These are phyloP conservation scores for Polyodon spathula DNA, from an alignment of 2,113 vertebrate species.

Conservation along the genomic window DNA sequence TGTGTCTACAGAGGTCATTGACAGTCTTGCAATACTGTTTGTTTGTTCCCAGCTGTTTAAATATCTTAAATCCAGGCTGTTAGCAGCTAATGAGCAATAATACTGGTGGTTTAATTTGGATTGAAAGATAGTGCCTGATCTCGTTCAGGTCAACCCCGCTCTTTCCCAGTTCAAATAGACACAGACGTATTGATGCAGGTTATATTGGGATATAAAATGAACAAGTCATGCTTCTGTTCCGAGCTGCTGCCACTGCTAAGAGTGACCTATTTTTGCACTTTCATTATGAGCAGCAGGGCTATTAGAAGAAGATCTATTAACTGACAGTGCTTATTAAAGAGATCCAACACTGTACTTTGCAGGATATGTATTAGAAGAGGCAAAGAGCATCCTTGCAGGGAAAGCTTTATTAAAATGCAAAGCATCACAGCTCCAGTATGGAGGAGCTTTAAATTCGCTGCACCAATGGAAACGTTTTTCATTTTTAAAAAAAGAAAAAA, in stretches of 20 bases:
- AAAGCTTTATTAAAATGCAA: slow-evolving; percentile 14
- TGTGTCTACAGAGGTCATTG: too few species aligned
- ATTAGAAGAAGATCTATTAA: slow-evolving; percentile 9
- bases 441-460: neutral
- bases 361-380: slow-evolving; percentile 9
- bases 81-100: too few species aligned
- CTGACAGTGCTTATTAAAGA: slow-evolving; percentile 9
- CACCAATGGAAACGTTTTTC: slow-evolving; percentile 3
- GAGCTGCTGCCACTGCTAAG: slow-evolving; percentile 8
- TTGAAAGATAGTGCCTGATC: too few species aligned
- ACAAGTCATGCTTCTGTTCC: slow-evolving; percentile 8
- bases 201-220: too few species aligned
- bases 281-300: neutral
- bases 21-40: too few species aligned
- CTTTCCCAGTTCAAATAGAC: too few species aligned
- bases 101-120: too few species aligned
- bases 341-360: neutral
- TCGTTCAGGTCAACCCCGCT: too few species aligned
- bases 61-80: too few species aligned
- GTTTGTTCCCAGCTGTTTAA: too few species aligned
- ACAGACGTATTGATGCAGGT: too few species aligned
- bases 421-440: slow-evolving; percentile 7
- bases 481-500: neutral
- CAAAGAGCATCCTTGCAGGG: slow-evolving; percentile 11
- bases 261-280: slow-evolving; percentile 15